Percentiles rank a stretch among this genome's conserved stretches.
Evolutionary conservation across 2,888 invertebrate species (phyloP).

Genomic region (Chloroclysta siterata): DNA sequence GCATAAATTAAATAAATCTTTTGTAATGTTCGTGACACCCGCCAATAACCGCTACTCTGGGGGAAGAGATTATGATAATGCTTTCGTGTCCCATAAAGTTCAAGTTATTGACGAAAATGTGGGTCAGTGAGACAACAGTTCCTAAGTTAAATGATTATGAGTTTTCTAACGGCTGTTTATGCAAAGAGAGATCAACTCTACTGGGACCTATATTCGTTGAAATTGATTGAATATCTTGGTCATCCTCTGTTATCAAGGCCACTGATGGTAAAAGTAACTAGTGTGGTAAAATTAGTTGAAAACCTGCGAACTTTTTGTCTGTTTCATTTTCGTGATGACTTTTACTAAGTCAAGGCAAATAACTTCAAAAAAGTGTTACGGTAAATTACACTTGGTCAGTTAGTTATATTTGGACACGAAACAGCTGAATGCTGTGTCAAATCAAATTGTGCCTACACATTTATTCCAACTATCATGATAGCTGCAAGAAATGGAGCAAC

Average conservation of each 20-base stretch:
- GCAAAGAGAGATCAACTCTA: neutral
- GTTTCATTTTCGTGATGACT: neutral
- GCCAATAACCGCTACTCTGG: neutral
- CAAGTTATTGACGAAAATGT: conserved; percentile 18
- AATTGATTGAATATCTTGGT: neutral
- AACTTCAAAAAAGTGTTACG: neutral
- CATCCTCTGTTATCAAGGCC: neutral
- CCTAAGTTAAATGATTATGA: neutral
- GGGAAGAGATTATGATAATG: conserved; percentile 4
- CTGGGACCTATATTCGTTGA: neutral
- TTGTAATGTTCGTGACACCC: conserved; percentile 1
- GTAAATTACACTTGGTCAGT: neutral
- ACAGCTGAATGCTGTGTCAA: neutral
- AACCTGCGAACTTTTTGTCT: neutral
- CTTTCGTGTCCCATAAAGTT: conserved; percentile 13
- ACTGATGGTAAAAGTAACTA: neutral
- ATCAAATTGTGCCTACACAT: too few species aligned
- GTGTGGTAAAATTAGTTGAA: neutral
- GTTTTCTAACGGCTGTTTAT: conserved; percentile 3
- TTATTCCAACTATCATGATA: too few species aligned
- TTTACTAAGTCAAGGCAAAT: conserved; percentile 3
- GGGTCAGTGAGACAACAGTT: conserved; percentile 14
- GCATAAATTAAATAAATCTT: neutral
- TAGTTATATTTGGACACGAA: neutral
- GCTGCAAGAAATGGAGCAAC: too few species aligned